Base-by-base conservation (phyloP, 2,113 vertebrate species). In the Anarrhichthys ocellatus region DNA sequence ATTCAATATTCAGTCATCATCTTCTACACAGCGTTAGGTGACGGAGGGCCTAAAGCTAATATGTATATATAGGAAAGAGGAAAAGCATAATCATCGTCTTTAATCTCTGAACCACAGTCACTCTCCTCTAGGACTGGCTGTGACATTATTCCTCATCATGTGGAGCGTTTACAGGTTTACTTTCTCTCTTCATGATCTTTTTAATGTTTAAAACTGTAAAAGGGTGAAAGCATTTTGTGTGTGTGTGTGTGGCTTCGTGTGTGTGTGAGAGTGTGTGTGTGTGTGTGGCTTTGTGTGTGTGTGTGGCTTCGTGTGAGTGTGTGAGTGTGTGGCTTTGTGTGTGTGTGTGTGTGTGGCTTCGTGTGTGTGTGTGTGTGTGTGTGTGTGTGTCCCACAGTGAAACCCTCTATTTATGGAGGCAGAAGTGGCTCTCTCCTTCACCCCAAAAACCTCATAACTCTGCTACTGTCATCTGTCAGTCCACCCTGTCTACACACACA, bases 341-440 rank as follows among this genome's bases (percentile, higher is more conserved):
- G 54, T 76, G 70, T 27, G 24, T 77, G 22, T 52, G 67, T 66
- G 42, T 34, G 54, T 76, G n/a, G n/a, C n/a, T n/a, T n/a, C n/a
- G 70, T 75, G 8, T 62, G 56, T 67, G 32, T 32, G 48, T 76
- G 52, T 80, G 72, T 64, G 27, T 32, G 36, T 46, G 58, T 63
- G 50, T 56, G 71, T 79, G 46, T 38, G 29, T 52, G 64, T 65
- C 6, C 24, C 22, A 48, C 73, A 58, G 29, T 59, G 24, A 58
- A 54, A 44, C 32, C 36, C 32, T 46, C 14, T 69, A 34, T 34
- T 76, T 32, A n/a, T 71, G 44, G 32, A 76, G 32, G 29, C 29
- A 76, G 17, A n/a, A 17, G 34, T n/a, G 5, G 9, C 6, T 66
- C 85, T 88, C 68, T 80, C 84, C 86, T 88, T 88, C 78, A 88